Base-by-base conservation (phyloP, 2,888 invertebrate species). In the Gerris lacustris region DNA sequence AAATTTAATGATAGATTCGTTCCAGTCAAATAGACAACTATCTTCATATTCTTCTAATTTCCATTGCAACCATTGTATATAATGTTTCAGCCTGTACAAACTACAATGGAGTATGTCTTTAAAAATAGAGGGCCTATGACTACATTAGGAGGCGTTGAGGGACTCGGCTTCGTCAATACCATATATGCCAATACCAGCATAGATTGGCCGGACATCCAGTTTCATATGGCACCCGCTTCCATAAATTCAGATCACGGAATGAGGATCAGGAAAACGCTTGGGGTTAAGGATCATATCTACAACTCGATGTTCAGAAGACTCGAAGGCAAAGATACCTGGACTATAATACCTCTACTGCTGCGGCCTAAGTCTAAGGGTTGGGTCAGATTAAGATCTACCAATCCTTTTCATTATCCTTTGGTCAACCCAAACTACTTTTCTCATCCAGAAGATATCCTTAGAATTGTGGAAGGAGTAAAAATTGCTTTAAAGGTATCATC, bases 341-440 rank as follows among this genome's bases (percentile, higher is more conserved):
- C 92, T 0, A 87, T 94, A 72, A 91, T 93, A 86, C 93, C 94
- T 2, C 81, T 93, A n/a, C 80, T 94, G 4, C 80, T 94, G 15
- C 82, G 93, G 15, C 94, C 94, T 0, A 86, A 86, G 75, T 92
- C 92, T 0, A 82, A 91, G 69, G 94, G 77, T 7, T 89, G 87
- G 78, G 87, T 94, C 0, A 84, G 87, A 73, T 81, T 97, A 43
- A 84, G 85, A 70, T 89, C 89, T 72, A 87, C 87, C 0, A 91
- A 95, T 81, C 96, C 97, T 0, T 90, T 90, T 76, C 88, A 92
- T 68, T 89, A 89, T 77, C 96, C 97, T 0, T 79, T 90, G 45
- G 93, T 98, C 79, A 88, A 97, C 80, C 92, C 97, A 2, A 94
- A 96, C 78, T 98, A 98, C 79, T 90, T 96, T 76, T 88, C 88